Conservation (phyloP, 2,113 vertebrate species). For the Clarias batrachus region DNA sequence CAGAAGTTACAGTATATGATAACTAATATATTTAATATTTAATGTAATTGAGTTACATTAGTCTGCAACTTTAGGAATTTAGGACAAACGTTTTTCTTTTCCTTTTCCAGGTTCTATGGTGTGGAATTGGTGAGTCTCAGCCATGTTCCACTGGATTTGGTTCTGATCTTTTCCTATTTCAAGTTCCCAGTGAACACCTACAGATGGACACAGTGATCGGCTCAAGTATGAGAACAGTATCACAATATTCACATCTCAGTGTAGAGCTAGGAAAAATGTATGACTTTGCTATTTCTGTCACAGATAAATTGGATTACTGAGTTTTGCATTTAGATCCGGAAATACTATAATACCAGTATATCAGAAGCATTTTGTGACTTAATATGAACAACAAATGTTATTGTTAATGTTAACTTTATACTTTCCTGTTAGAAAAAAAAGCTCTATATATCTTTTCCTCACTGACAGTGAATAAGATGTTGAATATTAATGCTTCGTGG, state of each 20-base stretch:
- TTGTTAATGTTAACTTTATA: too few relatives aligned
- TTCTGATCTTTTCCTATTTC: conserved; percentile 57
- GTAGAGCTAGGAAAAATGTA: background rate
- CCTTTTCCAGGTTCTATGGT: conserved; percentile 29
- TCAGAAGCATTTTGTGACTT: background rate
- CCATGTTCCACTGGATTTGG: conserved; percentile 66
- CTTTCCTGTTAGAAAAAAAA: background rate
- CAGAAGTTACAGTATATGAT: background rate
- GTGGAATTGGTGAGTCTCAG: conserved; percentile 38
- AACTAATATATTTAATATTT: background rate
- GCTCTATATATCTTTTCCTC: background rate
- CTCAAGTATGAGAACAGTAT: conserved; percentile 59
- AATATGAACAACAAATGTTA: background rate
- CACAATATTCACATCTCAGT: background rate
- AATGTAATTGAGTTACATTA: background rate
- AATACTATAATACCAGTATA: background rate
- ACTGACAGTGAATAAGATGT: background rate
- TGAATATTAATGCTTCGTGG: background rate
- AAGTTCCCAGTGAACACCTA: conserved; percentile 51
- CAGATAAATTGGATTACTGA: background rate
- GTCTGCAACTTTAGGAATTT: background rate
- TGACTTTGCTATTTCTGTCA: background rate
- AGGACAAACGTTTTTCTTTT: background rate
- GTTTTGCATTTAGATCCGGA: background rate
- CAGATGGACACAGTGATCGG: conserved; percentile 51